Percentiles rank a stretch among this genome's conserved stretches.
Evolutionary conservation across 2,113 vertebrate genomes (phyloP).

Genomic region (Alligator mississippiensis): DNA sequence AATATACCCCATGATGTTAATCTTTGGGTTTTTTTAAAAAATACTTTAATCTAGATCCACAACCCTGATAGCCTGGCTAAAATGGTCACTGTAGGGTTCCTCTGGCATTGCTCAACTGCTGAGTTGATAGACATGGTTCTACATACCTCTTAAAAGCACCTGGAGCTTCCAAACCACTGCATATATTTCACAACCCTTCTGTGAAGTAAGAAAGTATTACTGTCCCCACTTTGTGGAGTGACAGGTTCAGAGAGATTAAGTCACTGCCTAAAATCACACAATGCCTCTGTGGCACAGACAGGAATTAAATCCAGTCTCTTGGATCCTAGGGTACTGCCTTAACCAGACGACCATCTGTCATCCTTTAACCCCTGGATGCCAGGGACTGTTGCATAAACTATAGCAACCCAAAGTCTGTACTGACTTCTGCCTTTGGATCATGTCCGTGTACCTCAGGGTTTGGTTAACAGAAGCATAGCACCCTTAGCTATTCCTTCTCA

Average conservation of each 20-base stretch:
- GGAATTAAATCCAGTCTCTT: background rate
- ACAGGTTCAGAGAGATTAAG: background rate
- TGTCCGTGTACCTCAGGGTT: background rate
- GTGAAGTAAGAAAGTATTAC: background rate
- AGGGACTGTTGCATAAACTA: conserved; percentile 52
- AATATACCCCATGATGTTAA: background rate
- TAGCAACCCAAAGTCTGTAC: conserved; percentile 34
- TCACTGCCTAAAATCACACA: background rate
- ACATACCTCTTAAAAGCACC: accelerated
- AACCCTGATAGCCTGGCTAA: background rate
- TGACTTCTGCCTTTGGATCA: conserved; percentile 48
- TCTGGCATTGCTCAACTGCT: background rate
- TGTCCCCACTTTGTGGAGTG: background rate
- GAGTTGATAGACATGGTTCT: background rate
- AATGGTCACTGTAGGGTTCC: background rate
- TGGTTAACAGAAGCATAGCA: background rate
- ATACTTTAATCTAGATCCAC: background rate
- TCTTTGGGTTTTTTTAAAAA: background rate
- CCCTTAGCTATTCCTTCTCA: background rate
- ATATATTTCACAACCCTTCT: background rate
- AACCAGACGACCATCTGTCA: conserved; percentile 22
- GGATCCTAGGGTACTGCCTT: background rate
- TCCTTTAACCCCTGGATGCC: conserved; percentile 14
- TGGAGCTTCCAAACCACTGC: background rate
- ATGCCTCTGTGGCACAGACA: background rate